Base-by-base conservation (phyloP, 2,113 vertebrate genomes). In the Calonectris borealis region DNA sequence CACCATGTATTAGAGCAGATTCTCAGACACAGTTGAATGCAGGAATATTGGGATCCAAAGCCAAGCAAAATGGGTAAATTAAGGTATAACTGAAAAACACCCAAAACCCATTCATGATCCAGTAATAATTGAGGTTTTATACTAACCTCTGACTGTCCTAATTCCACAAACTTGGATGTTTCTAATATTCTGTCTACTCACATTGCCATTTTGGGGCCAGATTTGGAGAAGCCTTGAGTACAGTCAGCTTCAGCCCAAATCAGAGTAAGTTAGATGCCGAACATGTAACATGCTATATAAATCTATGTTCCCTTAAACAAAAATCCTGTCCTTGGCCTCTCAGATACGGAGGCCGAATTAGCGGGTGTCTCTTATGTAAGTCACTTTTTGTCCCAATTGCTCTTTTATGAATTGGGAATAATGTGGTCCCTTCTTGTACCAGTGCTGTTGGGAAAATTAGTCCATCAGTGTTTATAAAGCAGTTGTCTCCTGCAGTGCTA, bases 401-500 rank as follows among this genome's bases (percentile, higher is more conserved):
- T 82, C 62, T 83, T 76, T 86, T 66, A 49, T 75, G 58, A 83
- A 55, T 0, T 55, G 27, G 38, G 75, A 75, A 91, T 89, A 95
- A 36, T 73, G 54, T 54, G 11, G 32, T 66, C 62, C 29, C n/a
- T 32, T 70, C 84, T 70, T 84, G 40, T 85, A 80, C 29, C 71
- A 71, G 60, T 89, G 81, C 65, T 94, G 65, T 72, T 94, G 91
- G 73, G 91, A 86, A 95, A 94, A 94, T 93, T 85, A 93, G 85
- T 38, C 87, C 87, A 90, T 94, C 84, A 54, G 42, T 80, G 83
- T 81, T 93, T 77, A 69, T 66, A 77, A 93, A 95, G 90, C 87
- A 62, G 82, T 51, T 73, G 66, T 90, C 49, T 97, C 90, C 92
- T 85, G 77, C 82, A 83, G 93, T 65, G 93, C 68, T 93, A 73